Evolutionary conservation across 2,797 vertebrate genomes (phyloP).

Genomic region (Rhadinocentrus ornatus): DNA sequence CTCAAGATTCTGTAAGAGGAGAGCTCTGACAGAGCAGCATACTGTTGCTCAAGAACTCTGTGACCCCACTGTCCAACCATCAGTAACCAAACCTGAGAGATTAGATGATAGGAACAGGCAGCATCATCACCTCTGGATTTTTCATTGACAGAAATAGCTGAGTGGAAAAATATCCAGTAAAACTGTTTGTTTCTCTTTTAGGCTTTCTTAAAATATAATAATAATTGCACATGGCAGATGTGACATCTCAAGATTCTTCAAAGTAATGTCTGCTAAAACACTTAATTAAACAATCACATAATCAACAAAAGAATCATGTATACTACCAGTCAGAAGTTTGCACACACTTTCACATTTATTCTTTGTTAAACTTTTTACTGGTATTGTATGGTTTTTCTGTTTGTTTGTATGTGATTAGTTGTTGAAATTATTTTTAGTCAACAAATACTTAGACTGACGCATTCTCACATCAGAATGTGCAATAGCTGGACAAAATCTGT

Average conservation of each 20-base stretch:
- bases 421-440: not conserved
- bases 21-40: not conserved
- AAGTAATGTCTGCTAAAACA: not conserved
- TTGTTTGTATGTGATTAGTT: not conserved
- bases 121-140: slow-evolving; percentile 23
- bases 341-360: not conserved
- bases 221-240: not conserved
- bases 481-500: not conserved
- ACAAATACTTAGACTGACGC: not conserved
- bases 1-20: not conserved
- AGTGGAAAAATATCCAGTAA: not conserved
- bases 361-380: not conserved
- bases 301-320: not conserved
- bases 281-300: not conserved
- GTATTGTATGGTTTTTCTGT: not conserved
- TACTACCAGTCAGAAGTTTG: too few relatives aligned
- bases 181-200: not conserved
- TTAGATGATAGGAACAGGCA: slow-evolving; percentile 21
- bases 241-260: not conserved
- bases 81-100: slow-evolving; percentile 38
- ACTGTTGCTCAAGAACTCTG: slow-evolving; percentile 1
- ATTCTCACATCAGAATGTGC: not conserved
- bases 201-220: not conserved
- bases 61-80: slow-evolving; percentile 36
- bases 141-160: slow-evolving; percentile 29